A percentile compares a stretch with the other conserved stretches of the same genome.
These are phyloP conservation scores for Terebella lapidaria DNA, from an alignment of 2,888 invertebrate species.

Conservation along the genomic window DNA sequence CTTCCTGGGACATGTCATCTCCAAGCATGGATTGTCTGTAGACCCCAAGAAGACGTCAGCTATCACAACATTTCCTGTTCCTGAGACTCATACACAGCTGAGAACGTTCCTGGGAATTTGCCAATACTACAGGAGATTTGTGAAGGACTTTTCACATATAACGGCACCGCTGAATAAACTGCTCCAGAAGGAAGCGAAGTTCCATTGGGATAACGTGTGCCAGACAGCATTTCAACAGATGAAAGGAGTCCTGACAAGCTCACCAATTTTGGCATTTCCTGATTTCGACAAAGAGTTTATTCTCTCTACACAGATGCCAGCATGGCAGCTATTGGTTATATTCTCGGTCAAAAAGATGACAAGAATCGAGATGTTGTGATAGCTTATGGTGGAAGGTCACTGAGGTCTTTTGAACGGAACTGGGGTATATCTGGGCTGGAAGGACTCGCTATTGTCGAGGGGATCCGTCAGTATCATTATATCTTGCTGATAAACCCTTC, in stretches of 20 bases:
- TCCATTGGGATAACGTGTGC: not conserved
- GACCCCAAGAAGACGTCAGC: not conserved
- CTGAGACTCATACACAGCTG: not conserved
- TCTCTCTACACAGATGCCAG: slow-evolving; percentile 16
- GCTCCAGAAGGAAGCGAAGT: not conserved
- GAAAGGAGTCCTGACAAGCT: not conserved
- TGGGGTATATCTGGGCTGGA: slow-evolving; percentile 21
- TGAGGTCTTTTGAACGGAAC: slow-evolving; percentile 17
- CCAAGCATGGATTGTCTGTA: not conserved
- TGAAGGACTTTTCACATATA: not conserved
- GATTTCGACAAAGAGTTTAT: not conserved
- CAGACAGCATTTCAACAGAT: not conserved
- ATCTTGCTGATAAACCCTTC: slow-evolving; percentile 20
- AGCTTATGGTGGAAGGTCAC: slow-evolving; percentile 22
- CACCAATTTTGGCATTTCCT: not conserved
- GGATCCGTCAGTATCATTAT: slow-evolving; percentile 22
- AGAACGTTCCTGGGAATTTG: not conserved
- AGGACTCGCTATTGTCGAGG: slow-evolving; percentile 25
- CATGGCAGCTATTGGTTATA: slow-evolving; percentile 22
- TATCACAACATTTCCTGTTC: not conserved
- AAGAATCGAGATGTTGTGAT: slow-evolving; percentile 19
- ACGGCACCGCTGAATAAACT: not conserved
- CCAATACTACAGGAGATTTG: not conserved
- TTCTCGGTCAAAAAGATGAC: slow-evolving; percentile 23
- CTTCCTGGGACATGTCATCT: not conserved